A percentile compares a stretch with the other conserved stretches of the same genome.
Evolutionary conservation across 2,888 invertebrate species (phyloP).

Genomic region (Lithophane ornitopus): DNA sequence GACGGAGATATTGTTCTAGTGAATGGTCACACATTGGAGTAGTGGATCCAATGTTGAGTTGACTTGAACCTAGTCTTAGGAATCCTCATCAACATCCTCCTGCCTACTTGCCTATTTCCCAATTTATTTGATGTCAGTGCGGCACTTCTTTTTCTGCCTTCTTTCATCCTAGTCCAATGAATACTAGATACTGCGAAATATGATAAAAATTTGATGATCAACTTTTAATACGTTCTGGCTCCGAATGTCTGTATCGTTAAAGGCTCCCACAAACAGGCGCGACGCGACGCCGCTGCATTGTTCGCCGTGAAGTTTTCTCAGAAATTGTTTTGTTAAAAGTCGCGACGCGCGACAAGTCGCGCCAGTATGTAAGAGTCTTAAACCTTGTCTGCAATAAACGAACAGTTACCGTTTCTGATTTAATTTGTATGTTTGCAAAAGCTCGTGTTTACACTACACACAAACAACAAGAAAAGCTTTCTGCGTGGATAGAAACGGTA

Average conservation of each 20-base stretch:
- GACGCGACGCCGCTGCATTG: too few relatives aligned
- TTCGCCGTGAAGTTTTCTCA: too few relatives aligned
- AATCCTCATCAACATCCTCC: not conserved
- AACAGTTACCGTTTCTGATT: not conserved
- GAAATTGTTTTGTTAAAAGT: too few relatives aligned
- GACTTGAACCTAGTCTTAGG: not conserved
- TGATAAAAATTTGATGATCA: not conserved
- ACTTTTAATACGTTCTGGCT: not conserved
- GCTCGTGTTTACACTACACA: not conserved
- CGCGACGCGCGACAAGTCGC: too few relatives aligned
- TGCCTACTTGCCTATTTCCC: not conserved
- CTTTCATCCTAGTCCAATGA: not conserved
- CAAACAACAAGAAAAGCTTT: slow-evolving; percentile 28
- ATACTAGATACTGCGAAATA: not conserved
- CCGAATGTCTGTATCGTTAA: not conserved
- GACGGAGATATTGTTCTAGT: slow-evolving; percentile 18
- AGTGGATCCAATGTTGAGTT: not conserved
- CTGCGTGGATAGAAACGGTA: slow-evolving; percentile 28
- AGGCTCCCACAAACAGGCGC: too few relatives aligned
- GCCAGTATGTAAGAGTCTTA: too few relatives aligned
- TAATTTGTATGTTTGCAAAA: slow-evolving; percentile 9
- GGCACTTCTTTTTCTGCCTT: not conserved
- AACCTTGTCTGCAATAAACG: not conserved
- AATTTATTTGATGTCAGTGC: not conserved
- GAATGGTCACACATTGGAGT: slow-evolving; percentile 1